Conservation (phyloP, 2,113 vertebrate genomes). For the Ophiodon elongatus region DNA sequence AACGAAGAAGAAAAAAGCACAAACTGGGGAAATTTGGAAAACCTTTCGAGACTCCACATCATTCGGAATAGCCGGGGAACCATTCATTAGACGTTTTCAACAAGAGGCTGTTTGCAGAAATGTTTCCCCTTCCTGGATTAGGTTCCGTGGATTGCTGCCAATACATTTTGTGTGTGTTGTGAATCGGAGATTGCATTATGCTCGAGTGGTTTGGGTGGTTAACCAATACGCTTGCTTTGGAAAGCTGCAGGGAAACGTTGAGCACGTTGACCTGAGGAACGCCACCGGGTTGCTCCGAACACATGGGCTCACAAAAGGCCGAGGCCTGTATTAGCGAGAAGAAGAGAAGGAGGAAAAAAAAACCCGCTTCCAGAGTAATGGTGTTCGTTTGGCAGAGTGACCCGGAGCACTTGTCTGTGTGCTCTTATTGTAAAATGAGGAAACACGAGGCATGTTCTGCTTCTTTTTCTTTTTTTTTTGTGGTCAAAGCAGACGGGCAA, state of each 20-base stretch:
- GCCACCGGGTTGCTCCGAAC: constrained; percentile 67
- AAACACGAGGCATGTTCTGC: constrained; percentile 26
- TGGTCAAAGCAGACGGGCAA: constrained; percentile 30
- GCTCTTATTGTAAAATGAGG: constrained; percentile 43
- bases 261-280: constrained; percentile 75
- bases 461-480: not conserved
- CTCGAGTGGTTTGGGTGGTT: constrained; percentile 79
- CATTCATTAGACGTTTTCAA: constrained; percentile 75
- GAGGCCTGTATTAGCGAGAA: constrained; percentile 22
- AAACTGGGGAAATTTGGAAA: constrained; percentile 59
- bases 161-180: constrained; percentile 71
- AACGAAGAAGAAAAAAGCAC: constrained; percentile 54
- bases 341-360: not conserved
- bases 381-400: constrained; percentile 58
- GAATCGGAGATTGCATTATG: constrained; percentile 78
- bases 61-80: constrained; percentile 70
- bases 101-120: constrained; percentile 74
- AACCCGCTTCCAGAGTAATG: constrained; percentile 55
- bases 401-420: constrained; percentile 65
- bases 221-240: constrained; percentile 77
- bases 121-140: constrained; percentile 77
- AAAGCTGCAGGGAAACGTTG: constrained; percentile 72
- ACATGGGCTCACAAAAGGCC: constrained; percentile 54
- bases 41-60: constrained; percentile 39
- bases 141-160: constrained; percentile 74